These are phyloP conservation scores for Polymixis flavicincta DNA, from an alignment of 2,888 invertebrate species.

Conservation along the genomic window DNA sequence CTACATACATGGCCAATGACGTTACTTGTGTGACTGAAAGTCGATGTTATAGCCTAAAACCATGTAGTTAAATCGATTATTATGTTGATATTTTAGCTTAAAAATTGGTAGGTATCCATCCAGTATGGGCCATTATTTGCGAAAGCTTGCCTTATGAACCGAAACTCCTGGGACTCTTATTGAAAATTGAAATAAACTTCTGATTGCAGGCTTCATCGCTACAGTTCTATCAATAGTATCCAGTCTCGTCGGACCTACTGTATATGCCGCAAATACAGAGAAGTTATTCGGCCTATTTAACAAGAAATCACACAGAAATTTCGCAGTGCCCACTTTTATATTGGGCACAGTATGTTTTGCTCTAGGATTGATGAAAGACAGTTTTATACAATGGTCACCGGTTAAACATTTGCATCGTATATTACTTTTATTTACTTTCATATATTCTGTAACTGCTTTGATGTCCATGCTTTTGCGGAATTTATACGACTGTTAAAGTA, in stretches of 20 bases:
- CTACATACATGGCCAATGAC: not conserved
- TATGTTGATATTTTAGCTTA: not conserved
- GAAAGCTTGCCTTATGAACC: not conserved
- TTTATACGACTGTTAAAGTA: not conserved
- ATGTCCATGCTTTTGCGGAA: not conserved
- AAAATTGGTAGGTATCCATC: not conserved
- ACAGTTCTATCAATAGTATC: not conserved
- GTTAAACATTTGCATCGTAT: slow-evolving; percentile 59
- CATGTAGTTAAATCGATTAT: not conserved
- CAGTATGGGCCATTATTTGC: not conserved
- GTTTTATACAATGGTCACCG: slow-evolving; percentile 68
- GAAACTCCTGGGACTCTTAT: too few species aligned
- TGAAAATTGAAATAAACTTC: slow-evolving; percentile 17
- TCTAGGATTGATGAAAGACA: slow-evolving; percentile 67
- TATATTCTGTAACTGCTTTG: slow-evolving; percentile 62
- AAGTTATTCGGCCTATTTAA: slow-evolving; percentile 28
- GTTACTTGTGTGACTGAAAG: not conserved
- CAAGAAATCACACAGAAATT: slow-evolving; percentile 28
- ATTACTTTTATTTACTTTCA: slow-evolving; percentile 67
- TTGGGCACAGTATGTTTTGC: slow-evolving; percentile 72
- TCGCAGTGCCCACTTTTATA: slow-evolving; percentile 65
- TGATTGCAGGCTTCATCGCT: slow-evolving; percentile 38
- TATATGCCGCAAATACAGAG: not conserved
- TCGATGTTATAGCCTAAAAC: not conserved
- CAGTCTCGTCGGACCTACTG: slow-evolving; percentile 34